Conservation (phyloP, 2,797 vertebrate genomes). For the Macropodus opercularis region DNA sequence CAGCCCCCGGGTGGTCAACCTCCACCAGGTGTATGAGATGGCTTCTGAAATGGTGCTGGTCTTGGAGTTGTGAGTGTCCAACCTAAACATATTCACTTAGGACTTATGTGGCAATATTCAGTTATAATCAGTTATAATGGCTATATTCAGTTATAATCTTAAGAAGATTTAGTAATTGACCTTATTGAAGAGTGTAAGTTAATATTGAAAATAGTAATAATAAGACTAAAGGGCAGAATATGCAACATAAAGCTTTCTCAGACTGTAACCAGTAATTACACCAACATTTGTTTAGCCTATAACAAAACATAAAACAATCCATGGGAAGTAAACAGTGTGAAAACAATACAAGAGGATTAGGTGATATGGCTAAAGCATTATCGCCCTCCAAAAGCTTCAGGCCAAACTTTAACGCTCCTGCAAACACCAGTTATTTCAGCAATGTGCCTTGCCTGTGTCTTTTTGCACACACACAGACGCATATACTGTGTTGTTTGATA, state of each 20-base stretch:
- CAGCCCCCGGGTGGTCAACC: conserved; percentile 86
- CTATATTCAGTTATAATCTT: too few relatives aligned
- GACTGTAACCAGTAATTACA: neutral
- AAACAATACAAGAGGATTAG: too few relatives aligned
- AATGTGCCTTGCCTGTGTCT: conserved; percentile 32
- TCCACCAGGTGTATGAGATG: conserved; percentile 92
- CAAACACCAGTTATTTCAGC: conserved; percentile 46
- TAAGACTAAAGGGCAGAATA: too few relatives aligned
- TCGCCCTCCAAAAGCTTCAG: conserved; percentile 22
- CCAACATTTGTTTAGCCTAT: too few relatives aligned
- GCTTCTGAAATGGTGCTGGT: conserved; percentile 92
- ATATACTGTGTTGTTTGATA: conserved; percentile 9
- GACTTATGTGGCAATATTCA: too few relatives aligned
- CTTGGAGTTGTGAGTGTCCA: conserved; percentile 90
- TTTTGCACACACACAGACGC: conserved; percentile 5
- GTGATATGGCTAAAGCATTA: conserved; percentile 6
- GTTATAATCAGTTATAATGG: too few relatives aligned
- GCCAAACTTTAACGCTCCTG: conserved; percentile 42
- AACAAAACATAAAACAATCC: too few relatives aligned
- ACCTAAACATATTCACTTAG: neutral
- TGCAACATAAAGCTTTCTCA: neutral
- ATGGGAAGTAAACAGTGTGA: too few relatives aligned
- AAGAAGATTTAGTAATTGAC: too few relatives aligned
- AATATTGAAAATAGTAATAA: too few relatives aligned
- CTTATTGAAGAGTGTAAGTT: too few relatives aligned